A percentile compares a stretch with the other conserved stretches of the same genome.
Conservation (phyloP, 53 echinoderm and acorn worm species). For the Hippasteria phrygiana region DNA sequence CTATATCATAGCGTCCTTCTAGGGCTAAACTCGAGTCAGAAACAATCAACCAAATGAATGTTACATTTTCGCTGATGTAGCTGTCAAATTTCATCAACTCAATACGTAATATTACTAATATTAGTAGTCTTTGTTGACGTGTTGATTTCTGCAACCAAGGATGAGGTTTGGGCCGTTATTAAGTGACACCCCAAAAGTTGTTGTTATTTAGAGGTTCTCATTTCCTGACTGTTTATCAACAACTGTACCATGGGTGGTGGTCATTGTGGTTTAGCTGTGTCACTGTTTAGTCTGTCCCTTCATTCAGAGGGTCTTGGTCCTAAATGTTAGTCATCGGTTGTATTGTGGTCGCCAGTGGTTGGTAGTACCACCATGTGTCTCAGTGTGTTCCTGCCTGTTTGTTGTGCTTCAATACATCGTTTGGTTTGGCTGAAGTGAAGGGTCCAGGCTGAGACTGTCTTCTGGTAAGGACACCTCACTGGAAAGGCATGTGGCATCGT, state of each 20-base stretch:
- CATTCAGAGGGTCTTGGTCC: not conserved
- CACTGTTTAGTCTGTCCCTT: not conserved
- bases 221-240: not conserved
- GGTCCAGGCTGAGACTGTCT: not conserved
- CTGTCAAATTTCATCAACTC: too few relatives aligned
- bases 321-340: not conserved
- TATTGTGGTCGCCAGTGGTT: slow-evolving; percentile 6
- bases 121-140: too few relatives aligned
- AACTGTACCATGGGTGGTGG: not conserved
- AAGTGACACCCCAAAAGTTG: not conserved
- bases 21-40: too few relatives aligned
- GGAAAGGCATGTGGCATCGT: not conserved
- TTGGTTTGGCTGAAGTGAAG: not conserved
- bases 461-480: not conserved
- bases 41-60: too few relatives aligned
- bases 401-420: too few relatives aligned
- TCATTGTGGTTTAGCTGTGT: slow-evolving; percentile 9
- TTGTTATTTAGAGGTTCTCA: not conserved
- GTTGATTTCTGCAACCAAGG: too few relatives aligned
- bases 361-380: not conserved
- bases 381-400: not conserved
- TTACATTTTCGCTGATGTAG: too few relatives aligned
- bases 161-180: too few relatives aligned
- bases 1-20: too few relatives aligned
- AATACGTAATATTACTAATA: too few relatives aligned